Percentiles rank a stretch among this genome's conserved stretches.
Conservation (phyloP, 2,797 vertebrate species). For the Selene dorsalis region DNA sequence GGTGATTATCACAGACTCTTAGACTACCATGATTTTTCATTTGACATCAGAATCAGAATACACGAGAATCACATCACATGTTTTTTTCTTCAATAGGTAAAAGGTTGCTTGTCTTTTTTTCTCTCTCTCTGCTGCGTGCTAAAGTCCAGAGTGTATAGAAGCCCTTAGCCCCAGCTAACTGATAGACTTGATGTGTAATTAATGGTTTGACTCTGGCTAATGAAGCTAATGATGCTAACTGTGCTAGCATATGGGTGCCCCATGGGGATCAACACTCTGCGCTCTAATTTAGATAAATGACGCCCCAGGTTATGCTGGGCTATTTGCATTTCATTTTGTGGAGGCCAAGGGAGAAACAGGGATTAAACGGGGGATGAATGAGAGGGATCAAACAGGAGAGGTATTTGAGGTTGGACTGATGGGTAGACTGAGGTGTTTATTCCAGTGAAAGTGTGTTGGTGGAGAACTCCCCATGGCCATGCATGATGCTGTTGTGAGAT, state of each 20-base stretch:
- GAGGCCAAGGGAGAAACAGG: slow-evolving; percentile 63
- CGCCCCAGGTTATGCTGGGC: slow-evolving; percentile 73
- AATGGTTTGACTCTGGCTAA: slow-evolving; percentile 82
- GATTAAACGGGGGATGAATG: slow-evolving; percentile 72
- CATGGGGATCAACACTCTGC: slow-evolving; percentile 74
- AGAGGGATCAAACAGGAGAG: slow-evolving; percentile 65
- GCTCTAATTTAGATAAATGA: slow-evolving; percentile 85
- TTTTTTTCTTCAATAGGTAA: slow-evolving; percentile 2
- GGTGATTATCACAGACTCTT: not conserved
- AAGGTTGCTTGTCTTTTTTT: not conserved
- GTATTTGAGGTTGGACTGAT: slow-evolving; percentile 52
- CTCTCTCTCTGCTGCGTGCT: slow-evolving; percentile 24
- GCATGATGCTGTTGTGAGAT: slow-evolving; percentile 61
- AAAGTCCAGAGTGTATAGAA: slow-evolving; percentile 47
- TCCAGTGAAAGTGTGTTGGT: slow-evolving; percentile 38
- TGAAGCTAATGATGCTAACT: slow-evolving; percentile 83
- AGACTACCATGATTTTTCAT: not conserved
- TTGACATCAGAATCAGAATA: not conserved
- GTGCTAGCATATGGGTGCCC: slow-evolving; percentile 80
- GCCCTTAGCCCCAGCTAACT: slow-evolving; percentile 68
- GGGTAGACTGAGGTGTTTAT: slow-evolving; percentile 63
- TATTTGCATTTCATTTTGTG: slow-evolving; percentile 82
- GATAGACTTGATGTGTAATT: slow-evolving; percentile 81
- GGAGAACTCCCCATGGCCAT: slow-evolving; percentile 52
- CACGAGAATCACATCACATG: not conserved